phyloP scores from a whole-genome alignment of 2,888 invertebrate genomes.

The Scaptodrosophila latifasciaeformis region DNA sequence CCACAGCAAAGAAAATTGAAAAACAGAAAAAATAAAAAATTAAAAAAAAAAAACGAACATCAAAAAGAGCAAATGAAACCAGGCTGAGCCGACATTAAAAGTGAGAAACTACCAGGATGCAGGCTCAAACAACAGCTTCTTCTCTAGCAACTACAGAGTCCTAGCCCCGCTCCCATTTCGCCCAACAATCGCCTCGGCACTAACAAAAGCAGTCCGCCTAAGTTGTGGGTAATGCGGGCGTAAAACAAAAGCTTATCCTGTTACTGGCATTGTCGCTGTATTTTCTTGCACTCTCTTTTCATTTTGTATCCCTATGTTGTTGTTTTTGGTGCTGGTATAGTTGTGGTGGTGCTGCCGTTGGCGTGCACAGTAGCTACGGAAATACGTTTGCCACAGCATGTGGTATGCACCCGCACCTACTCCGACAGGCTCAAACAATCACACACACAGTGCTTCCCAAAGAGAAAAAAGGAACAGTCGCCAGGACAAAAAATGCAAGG shows the following conservation, averaged over 20 bases:
- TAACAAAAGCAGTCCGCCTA: conserved; percentile 64
- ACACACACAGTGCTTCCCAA: background rate
- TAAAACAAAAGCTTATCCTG: conserved; percentile 68
- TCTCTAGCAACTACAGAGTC: too few species aligned
- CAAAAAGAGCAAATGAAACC: conserved; percentile 4
- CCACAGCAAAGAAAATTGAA: conserved; percentile 52
- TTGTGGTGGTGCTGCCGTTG: conserved; percentile 21
- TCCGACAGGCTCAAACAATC: conserved; percentile 1
- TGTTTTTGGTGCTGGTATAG: too few species aligned
- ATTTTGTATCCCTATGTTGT: too few species aligned
- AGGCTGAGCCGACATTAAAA: conserved; percentile 42
- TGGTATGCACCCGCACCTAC: conserved; percentile 33
- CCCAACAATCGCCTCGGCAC: too few species aligned
- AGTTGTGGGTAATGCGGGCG: conserved; percentile 69
- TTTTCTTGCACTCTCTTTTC: conserved; percentile 1
- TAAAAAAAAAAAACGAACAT: conserved; percentile 2
- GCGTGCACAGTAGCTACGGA: conserved; percentile 43
- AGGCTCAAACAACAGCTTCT: too few species aligned
- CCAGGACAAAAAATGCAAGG: conserved; percentile 1
- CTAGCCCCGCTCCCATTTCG: too few species aligned
- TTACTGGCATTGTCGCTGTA: conserved; percentile 41
- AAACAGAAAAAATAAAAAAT: conserved; percentile 6
- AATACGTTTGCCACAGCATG: conserved; percentile 65
- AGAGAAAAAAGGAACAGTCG: conserved; percentile 29
- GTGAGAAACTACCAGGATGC: conserved; percentile 50